Evolutionary conservation across 2,113 vertebrate species (phyloP), one percentile per base, ranked within the genome.

Genomic region (Tringa solitaria): DNA sequence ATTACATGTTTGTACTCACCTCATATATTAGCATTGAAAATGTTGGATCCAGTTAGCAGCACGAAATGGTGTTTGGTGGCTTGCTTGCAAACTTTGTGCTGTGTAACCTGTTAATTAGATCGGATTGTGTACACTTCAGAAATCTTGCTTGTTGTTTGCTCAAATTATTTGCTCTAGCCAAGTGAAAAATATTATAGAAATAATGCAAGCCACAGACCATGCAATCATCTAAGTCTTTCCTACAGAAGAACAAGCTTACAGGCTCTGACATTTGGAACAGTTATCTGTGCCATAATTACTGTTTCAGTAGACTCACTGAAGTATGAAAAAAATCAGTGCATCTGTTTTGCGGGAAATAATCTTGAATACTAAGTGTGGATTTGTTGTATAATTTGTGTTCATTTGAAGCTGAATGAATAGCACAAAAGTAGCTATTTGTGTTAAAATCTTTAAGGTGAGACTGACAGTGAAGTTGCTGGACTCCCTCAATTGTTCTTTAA

Each of bases 341-440:
- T 97, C 60, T 93, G 74, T 87, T 93, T 78, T 72, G 69, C 37
- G 39, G 79, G 74, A 94, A 93, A 46, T 63, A 45, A 41, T 72
- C 60, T 59, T 35, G 43, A 89, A 37, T 41, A 53, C 20, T 19
- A 60, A 76, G 39, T 56, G 27, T 2, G 1, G 48, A 69, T 91
- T 74, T 87, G 46, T 60, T 78, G 24, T 79, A 12, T 81, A 32
- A 57, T 59, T 70, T 35, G 8, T 63, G 23, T 79, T 94, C 24
- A 20, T 41, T 86, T 72, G 48, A 84, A 91, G 33, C 26, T 63
- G 67, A 90, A 23, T 33, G 5, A 39, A 2, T 73, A 87, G 68
- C 13, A 79, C 41, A 54, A 26, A 92, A 79, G 26, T 43, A 90
- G 21, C 39, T 23, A 8, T 54, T 92, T 70, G 12, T 77, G 28